Evolutionary conservation across 2,797 vertebrate species (phyloP).

Genomic region (Amniataba percoides): DNA sequence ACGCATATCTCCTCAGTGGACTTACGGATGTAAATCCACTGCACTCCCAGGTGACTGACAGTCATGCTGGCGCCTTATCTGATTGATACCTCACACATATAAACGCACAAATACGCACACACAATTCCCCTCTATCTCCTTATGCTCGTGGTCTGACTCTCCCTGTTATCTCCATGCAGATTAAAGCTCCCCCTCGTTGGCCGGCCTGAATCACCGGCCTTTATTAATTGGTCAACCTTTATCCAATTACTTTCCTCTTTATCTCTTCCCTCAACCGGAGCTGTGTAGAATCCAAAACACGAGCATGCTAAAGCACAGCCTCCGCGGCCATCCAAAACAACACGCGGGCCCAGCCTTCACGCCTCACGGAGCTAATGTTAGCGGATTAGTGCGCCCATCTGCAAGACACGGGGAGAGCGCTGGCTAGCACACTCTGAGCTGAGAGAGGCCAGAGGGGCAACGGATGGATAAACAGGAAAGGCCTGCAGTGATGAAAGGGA

Average conservation of each 20-base stretch:
- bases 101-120: conserved; percentile 19
- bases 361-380: conserved; percentile 73
- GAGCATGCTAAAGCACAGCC: conserved; percentile 49
- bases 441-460: conserved; percentile 68
- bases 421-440: conserved; percentile 66
- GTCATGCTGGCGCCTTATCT: conserved; percentile 62
- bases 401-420: conserved; percentile 70
- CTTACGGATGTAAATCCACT: conserved; percentile 66
- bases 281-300: conserved; percentile 62
- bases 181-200: conserved; percentile 60
- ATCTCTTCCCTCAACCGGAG: conserved; percentile 67
- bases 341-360: conserved; percentile 68
- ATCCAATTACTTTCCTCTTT: conserved; percentile 77
- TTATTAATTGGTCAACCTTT: conserved; percentile 81
- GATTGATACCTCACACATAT: conserved; percentile 44
- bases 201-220: conserved; percentile 58
- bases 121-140: conserved; percentile 45
- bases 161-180: conserved; percentile 68
- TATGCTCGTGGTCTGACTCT: conserved; percentile 57
- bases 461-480: conserved; percentile 73
- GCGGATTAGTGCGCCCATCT: conserved; percentile 78
- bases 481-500: conserved; percentile 57
- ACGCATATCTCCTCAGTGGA: conserved; percentile 50
- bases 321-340: conserved; percentile 46
- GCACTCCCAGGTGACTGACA: conserved; percentile 62